Evolutionary conservation across 2,113 vertebrate species (phyloP), one percentile per base, ranked within the genome.

Genomic region (Chionomys nivalis): DNA sequence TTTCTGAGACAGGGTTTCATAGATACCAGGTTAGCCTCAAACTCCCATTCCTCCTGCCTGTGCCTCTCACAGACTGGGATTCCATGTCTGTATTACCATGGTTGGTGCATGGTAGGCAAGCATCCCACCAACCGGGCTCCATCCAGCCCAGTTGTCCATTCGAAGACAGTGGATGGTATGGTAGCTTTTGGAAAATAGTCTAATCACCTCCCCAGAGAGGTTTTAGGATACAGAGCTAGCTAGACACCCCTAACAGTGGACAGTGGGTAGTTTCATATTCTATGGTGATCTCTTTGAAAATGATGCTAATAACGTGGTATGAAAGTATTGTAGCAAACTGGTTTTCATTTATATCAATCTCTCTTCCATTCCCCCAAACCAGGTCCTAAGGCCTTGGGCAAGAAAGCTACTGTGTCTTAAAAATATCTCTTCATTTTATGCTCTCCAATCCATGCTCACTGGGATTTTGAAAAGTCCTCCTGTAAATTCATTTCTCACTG

Each of bases 401-500:
- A 94, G 89, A 94, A 94, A 85, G 55, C 83, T 66, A 66, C 42
- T 47, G 81, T 63, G 58, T 65, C 66, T 21, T n/a, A 39, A 93
- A 81, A 82, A 75, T 36, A 70, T 39, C 19, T 14, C 16, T 91
- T 90, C 23, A 93, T 93, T 94, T 93, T 42, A 39, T 93, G 36
- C 91, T 90, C 8, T 36, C 36, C 61, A 75, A 91, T 96, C 87
- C 89, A 89, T 70, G n/a, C 8, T 89, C 33, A 28, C 83, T 83
- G 47, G 33, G 47, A n/a, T 33, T 89, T 96, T 95, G 47, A 73
- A 97, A 95, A 93, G 31, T 86, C 39, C 52, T 72, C 21, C 66
- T 81, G 39, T 93, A 94, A 47, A 68, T 65, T 17, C 17, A 87
- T 90, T 97, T 97, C 47, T 92, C 63, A 81, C 73, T 79, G 63